Base-by-base conservation (phyloP, 2,888 invertebrate genomes). In the Oscheius onirici region DNA sequence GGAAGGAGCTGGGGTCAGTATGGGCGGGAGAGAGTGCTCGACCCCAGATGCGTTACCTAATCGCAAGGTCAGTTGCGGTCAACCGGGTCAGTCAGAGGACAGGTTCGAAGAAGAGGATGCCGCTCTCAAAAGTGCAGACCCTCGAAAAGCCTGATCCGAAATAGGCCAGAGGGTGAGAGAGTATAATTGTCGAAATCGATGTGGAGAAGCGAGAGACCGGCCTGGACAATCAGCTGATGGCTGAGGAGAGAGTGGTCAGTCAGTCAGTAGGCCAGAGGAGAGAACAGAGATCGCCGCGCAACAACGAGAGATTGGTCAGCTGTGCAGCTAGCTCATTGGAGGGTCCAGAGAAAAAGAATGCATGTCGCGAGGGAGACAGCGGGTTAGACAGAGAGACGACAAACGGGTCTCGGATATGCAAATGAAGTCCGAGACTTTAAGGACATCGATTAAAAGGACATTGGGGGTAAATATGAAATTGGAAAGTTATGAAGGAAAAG, bases 101-200 rank as follows among this genome's bases (percentile, higher is more conserved):
- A 34, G 34, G 34, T 34, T 34, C 8, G 34, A 34, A 34, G 34
- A 34, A 34, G 34, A 34, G 34, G 34, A 34, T n/a, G n/a, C n/a
- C n/a, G 55, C 28, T 28, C n/a, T 57, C 57, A 46, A 17, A 15
- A 46, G 34, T 22, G 55, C 55, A 11, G 13, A 22, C 55, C 13
- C 46, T 34, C 34, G 34, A 34, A 34, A 34, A 34, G 34, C 34
- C 34, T 34, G 34, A 34, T 34, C 34, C 34, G 34, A 34, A 34
- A 34, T 34, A 34, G 34, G 34, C 34, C 34, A 34, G 34, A 34
- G 34, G 34, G 34, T 34, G 34, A 20, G 20, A n/a, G 22, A 65
- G 65, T 65, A 65, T 65, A 65, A 65, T 65, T 65, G 65, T 65
- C 65, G 65, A 65, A 65, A 65, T 65, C 65, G 65, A 65, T 65